Evolutionary conservation across 2,888 invertebrate genomes (phyloP).

Genomic region (Erebia palarica): DNA sequence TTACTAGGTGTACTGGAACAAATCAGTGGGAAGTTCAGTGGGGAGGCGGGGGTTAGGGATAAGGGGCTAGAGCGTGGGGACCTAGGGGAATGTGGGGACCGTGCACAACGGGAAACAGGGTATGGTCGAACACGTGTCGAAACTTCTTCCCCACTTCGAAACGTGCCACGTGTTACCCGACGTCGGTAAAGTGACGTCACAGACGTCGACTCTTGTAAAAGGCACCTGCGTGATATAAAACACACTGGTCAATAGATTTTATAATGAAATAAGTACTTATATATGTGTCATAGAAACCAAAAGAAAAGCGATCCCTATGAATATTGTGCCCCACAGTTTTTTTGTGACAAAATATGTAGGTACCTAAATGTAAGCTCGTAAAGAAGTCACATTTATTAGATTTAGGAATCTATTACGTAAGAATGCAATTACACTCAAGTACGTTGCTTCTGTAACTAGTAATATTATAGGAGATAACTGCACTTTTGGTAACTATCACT

Average conservation of each 20-base stretch:
- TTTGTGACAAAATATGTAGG: too few species aligned
- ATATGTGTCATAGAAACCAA: too few species aligned
- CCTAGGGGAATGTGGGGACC: conserved; percentile 47
- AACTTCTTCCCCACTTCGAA: conserved; percentile 68
- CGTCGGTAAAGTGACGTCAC: conserved; percentile 63
- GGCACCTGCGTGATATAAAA: conserved; percentile 54
- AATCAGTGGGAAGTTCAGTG: conserved; percentile 57
- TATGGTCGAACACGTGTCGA: conserved; percentile 63
- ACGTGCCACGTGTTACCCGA: conserved; percentile 60
- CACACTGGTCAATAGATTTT: not conserved
- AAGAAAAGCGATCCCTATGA: too few species aligned
- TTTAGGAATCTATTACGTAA: too few species aligned
- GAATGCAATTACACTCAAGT: too few species aligned
- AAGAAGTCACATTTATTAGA: too few species aligned
- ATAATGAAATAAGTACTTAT: not conserved
- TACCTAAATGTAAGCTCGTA: too few species aligned
- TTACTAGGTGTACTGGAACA: conserved; percentile 37
- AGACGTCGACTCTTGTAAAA: conserved; percentile 65
- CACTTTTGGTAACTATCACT: too few species aligned
- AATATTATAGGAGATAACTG: too few species aligned
- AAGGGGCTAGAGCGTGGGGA: conserved; percentile 62
- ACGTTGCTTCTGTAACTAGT: too few species aligned
- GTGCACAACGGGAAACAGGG: conserved; percentile 45
- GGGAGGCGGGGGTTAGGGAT: conserved; percentile 58
- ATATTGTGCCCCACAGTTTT: too few species aligned